Evolutionary conservation across 2,888 invertebrate genomes (phyloP).

Genomic region (Eupithecia exiguata): DNA sequence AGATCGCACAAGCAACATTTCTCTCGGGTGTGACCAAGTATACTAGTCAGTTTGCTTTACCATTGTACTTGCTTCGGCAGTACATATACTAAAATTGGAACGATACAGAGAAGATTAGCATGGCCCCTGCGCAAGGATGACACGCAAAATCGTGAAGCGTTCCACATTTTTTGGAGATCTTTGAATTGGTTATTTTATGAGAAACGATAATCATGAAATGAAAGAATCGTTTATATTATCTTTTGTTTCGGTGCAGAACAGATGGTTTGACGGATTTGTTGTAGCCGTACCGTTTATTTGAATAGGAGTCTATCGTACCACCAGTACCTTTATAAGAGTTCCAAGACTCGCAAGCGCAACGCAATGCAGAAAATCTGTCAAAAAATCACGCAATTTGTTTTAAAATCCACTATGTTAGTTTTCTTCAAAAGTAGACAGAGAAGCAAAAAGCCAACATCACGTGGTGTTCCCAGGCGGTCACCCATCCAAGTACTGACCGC

Average conservation of each 20-base stretch:
- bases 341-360: too few species aligned
- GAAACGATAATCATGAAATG: too few species aligned
- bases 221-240: too few species aligned
- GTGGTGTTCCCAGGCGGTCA: conserved; percentile 75
- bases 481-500: conserved; percentile 77
- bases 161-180: conserved; percentile 13
- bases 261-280: too few species aligned
- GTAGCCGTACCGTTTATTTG: too few species aligned
- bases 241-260: too few species aligned
- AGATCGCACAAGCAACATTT: conserved; percentile 7
- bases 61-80: conserved; percentile 9
- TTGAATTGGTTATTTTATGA: background rate
- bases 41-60: background rate
- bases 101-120: conserved; percentile 19
- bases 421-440: too few species aligned
- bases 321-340: too few species aligned
- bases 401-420: too few species aligned
- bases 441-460: conserved; percentile 49
- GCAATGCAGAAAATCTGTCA: too few species aligned
- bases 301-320: too few species aligned
- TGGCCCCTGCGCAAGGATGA: conserved; percentile 19
- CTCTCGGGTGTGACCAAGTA: background rate
- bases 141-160: conserved; percentile 19
- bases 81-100: conserved; percentile 19
- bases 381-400: too few species aligned